Evolutionary conservation across 2,888 invertebrate species (phyloP).

Genomic region (Pyralis farinalis): DNA sequence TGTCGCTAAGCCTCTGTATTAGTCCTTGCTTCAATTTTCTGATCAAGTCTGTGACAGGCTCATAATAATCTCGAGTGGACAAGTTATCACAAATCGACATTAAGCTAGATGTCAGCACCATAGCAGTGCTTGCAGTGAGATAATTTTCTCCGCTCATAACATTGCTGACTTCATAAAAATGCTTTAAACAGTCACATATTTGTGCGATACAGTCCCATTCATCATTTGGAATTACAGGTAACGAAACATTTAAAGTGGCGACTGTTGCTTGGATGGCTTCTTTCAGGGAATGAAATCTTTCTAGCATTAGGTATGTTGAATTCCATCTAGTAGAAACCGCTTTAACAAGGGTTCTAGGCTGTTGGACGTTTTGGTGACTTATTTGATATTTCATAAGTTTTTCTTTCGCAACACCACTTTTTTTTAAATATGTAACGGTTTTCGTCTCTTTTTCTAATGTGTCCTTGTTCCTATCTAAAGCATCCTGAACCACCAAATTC

Average conservation of each 20-base stretch:
- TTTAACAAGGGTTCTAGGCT: conserved; percentile 7
- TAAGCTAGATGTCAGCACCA: too few species aligned
- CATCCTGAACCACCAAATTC: conserved; percentile 9
- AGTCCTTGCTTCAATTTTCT: background rate
- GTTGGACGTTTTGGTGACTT: conserved; percentile 7
- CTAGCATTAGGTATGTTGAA: conserved; percentile 15
- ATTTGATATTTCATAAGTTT: conserved; percentile 13
- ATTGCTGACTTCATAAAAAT: too few species aligned
- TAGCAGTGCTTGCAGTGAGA: too few species aligned
- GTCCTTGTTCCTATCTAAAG: conserved; percentile 1
- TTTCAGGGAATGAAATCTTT: conserved; percentile 9
- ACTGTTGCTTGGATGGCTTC: conserved; percentile 13
- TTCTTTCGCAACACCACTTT: conserved; percentile 10
- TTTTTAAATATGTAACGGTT: conserved; percentile 9
- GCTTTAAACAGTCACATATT: too few species aligned
- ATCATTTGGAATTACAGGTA: too few species aligned
- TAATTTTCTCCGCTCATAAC: too few species aligned
- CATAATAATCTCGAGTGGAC: too few species aligned
- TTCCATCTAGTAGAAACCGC: conserved; percentile 11
- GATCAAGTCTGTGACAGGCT: too few species aligned
- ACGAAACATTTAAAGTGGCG: conserved; percentile 7
- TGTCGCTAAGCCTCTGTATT: conserved; percentile 5
- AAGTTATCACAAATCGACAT: too few species aligned
- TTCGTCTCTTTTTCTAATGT: conserved; percentile 6
- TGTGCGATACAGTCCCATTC: too few species aligned